Evolutionary conservation across 1,140 invertebrate genomes (phyloP), one percentile per base, ranked within the genome.

Genomic region (Eubasilissa regina): DNA sequence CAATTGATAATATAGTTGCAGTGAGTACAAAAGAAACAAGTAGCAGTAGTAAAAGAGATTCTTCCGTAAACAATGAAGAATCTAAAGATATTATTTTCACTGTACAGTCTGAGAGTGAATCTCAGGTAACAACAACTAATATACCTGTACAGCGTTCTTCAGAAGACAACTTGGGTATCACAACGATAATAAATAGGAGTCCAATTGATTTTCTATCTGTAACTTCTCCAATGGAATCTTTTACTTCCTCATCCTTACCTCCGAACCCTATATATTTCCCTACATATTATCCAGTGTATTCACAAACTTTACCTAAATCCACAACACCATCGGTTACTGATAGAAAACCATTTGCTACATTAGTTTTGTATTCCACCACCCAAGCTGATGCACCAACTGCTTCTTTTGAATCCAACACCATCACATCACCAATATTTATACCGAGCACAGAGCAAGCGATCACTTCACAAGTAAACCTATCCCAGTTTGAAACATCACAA

Each of bases 111-210:
- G 81, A 82, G 78, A 82, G 80, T 56, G 25, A 78, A 80, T 80
- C 85, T 84, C 84, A 85, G 84, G 84, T 88, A 86, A 88, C 85
- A 84, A 87, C 86, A 81, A 85, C 84, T 86, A 88, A 85, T 88
- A 87, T 87, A 87, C 83, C 84, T 89, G 87, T 89, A 88, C 86
- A 89, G 85, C 85, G 83, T 84, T 87, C 85, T 86, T 86, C 78
- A 48, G 78, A 72, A 62, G 60, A 19, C 56, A 48, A 78, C 77
- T 43, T 75, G 75, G 73, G 51, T 80, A 15, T 17, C 35, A 56
- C 79, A 56, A 73, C 78, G 60, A 75, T 53, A 51, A 64, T 74
- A 48, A 77, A 62, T 35, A 64, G 25, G 53, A 79, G 53, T 47
- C 58, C 77, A 83, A 55, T 53, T 75, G 77, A 77, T 76, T 75